Evolutionary conservation across 2,888 invertebrate species (phyloP), one percentile per base, ranked within the genome.

Genomic region (Agrotis puta): DNA sequence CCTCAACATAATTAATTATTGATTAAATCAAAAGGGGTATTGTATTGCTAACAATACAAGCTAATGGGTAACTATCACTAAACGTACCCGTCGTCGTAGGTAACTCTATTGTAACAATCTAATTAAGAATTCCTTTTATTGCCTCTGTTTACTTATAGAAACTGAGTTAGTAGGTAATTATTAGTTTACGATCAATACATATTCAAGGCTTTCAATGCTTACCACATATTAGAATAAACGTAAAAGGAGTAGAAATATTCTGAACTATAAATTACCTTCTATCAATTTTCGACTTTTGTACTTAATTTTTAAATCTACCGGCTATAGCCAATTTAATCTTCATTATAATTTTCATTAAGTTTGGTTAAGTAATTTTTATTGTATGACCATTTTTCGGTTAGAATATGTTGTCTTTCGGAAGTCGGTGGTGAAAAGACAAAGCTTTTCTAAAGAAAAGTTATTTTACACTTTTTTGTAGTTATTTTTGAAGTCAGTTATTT

Each of bases 51-150:
- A 56, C n/a, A 56, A 56, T 33, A 56, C 56, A 13, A 56, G 5
- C n/a, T 56, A 11, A 27, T 27, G 11, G 14, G 47, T 56, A 43
- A 9, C 45, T 39, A 9, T 47, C 0, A 24, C 39, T 51, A 43
- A 20, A 11, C 6, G n/a, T 24, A 39, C 1, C n/a, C n/a, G 4
- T 27, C 5, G 5, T 27, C 11, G n/a, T 24, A 24, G 2, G 2
- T 54, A 24, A 13, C 6, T 54, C 20, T 39, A 20, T 14, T 43
- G 71, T 69, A 39, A 22, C 14, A 3, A 74, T 43, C 18, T 43
- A 54, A 27, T 48, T n/a, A 48, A 6, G 20, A 16, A 75, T 64
- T 54, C 53, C 53, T 54, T 74, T 64, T 74, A 47, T 13, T 47
- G 20, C 53, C 33, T 13, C 20, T 63, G 50, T 57, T 65, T 58